Evolutionary conservation across 1,140 invertebrate species (phyloP).

Genomic region (Cherax destructor): DNA sequence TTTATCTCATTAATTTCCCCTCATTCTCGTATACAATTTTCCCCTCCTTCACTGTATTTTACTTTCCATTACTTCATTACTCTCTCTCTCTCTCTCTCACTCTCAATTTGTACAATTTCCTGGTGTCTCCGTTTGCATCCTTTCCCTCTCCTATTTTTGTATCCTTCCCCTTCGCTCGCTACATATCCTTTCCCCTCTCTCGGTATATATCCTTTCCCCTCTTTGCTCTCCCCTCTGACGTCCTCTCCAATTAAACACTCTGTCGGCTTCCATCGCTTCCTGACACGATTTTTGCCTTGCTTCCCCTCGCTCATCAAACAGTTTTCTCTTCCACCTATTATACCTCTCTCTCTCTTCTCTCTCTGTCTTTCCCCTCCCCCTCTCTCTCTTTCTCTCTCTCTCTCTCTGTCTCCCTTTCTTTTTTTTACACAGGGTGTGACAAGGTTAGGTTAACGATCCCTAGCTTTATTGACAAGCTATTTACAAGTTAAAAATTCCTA

Average conservation of each 20-base stretch:
- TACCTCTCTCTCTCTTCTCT: neutral
- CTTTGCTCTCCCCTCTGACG: neutral
- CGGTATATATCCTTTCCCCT: neutral
- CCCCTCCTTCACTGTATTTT: neutral
- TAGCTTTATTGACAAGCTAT: too few relatives aligned
- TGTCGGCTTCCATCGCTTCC: conserved; percentile 33
- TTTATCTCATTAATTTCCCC: too few relatives aligned
- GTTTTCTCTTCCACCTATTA: neutral
- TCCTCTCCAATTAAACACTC: conserved; percentile 28
- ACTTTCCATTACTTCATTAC: neutral
- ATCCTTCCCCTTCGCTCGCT: too few relatives aligned
- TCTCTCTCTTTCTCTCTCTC: neutral
- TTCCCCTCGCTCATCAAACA: neutral
- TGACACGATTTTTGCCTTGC: conserved; percentile 20
- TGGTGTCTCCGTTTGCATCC: conserved; percentile 20
- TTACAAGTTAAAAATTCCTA: too few relatives aligned
- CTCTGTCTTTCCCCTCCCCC: neutral
- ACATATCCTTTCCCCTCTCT: too few relatives aligned
- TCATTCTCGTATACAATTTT: neutral
- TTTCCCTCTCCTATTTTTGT: neutral
- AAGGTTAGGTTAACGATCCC: too few relatives aligned
- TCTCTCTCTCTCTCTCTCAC: conserved; percentile 3
- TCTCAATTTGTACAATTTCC: neutral
- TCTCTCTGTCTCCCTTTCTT: neutral
- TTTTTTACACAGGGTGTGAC: too few relatives aligned